phyloP scores from a whole-genome alignment of 2,113 vertebrate genomes.

The Raja brachyura region DNA sequence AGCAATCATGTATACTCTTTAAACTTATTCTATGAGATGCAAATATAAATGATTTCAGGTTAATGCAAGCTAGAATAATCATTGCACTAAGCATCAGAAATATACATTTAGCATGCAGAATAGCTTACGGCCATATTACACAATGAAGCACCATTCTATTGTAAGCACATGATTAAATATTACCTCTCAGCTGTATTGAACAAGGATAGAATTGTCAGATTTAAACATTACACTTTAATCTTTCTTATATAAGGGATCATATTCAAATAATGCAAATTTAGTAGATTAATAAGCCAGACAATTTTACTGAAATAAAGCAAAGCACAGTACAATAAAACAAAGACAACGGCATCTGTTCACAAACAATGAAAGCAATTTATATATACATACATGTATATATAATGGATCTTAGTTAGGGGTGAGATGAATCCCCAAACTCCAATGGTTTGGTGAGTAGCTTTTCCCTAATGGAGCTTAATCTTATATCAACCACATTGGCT shows the following conservation, averaged over 20 bases:
- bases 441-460: not conserved
- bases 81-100: not conserved
- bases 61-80: slow-evolving; percentile 4
- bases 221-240: not conserved
- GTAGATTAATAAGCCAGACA: not conserved
- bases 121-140: not conserved
- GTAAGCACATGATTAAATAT: not conserved
- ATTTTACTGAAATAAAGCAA: not conserved
- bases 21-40: not conserved
- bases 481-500: not conserved
- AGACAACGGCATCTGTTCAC: not conserved
- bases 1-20: not conserved
- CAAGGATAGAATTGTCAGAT: not conserved
- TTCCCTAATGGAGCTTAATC: not conserved
- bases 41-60: not conserved
- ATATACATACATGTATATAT: not conserved
- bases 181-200: not conserved
- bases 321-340: not conserved
- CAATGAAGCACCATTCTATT: slow-evolving; percentile 23
- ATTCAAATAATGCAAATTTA: not conserved
- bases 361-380: not conserved
- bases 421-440: slow-evolving; percentile 26
- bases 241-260: slow-evolving; percentile 18
- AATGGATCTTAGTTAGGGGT: slow-evolving; percentile 21
- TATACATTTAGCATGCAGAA: slow-evolving; percentile 30